Evolutionary conservation across 2,113 vertebrate genomes (phyloP).

Genomic region (Sapayoa aenigma): DNA sequence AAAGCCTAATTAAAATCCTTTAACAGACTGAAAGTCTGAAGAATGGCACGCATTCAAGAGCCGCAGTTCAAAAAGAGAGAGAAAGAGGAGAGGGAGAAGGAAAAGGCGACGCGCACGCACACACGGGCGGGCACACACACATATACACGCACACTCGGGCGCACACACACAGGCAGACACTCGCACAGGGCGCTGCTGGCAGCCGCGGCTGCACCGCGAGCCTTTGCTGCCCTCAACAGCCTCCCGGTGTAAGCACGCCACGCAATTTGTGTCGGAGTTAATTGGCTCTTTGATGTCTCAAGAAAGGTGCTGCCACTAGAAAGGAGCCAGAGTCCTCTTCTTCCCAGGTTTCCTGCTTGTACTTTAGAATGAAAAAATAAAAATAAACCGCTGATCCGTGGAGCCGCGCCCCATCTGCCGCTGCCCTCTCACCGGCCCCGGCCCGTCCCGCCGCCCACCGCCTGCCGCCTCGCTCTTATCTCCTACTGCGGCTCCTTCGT

Average conservation of each 20-base stretch:
- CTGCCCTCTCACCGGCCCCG: not conserved
- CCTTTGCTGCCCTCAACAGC: constrained; percentile 88
- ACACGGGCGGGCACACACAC: not conserved
- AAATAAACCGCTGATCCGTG: not conserved
- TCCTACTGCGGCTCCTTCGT: constrained; percentile 56
- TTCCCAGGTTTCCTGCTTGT: constrained; percentile 67
- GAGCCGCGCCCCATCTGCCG: not conserved
- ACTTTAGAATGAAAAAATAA: constrained; percentile 8
- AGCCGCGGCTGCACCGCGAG: constrained; percentile 65
- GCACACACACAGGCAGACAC: not conserved
- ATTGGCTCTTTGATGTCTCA: constrained; percentile 98
- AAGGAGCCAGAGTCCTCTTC: constrained; percentile 63
- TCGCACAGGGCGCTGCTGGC: constrained; percentile 48
- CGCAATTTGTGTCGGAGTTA: constrained; percentile 90
- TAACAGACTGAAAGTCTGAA: constrained; percentile 74
- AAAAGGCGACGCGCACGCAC: not conserved
- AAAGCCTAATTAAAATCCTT: constrained; percentile 89
- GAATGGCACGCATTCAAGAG: constrained; percentile 71
- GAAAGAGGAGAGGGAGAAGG: not conserved
- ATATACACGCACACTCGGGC: not conserved
- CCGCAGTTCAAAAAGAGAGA: constrained; percentile 55
- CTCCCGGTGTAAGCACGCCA: constrained; percentile 83
- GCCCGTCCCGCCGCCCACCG: not conserved
- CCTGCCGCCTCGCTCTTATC: constrained; percentile 55
- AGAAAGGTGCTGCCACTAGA: constrained; percentile 82